Percentiles rank a stretch among this genome's conserved stretches.
Evolutionary conservation across 2,113 vertebrate species (phyloP).

Genomic region (Shinisaurus crocodilurus): DNA sequence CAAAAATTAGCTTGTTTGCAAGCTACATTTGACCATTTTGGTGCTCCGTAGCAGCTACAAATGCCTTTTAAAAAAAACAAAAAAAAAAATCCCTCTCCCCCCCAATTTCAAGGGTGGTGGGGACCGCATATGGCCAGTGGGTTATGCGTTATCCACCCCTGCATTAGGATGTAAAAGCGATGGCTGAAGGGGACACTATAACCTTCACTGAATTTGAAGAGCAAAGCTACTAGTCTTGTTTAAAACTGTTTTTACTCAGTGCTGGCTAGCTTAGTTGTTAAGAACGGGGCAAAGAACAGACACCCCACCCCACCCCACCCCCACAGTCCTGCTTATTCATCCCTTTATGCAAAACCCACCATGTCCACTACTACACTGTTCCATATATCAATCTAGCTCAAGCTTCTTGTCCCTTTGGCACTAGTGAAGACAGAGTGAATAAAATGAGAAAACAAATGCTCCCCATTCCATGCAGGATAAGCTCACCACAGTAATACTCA

Average conservation of each 20-base stretch:
- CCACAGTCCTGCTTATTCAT: neutral
- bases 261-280: neutral
- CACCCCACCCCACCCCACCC: neutral
- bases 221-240: neutral
- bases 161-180: neutral
- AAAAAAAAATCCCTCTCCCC: too few species aligned
- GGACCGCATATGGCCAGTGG: too few species aligned
- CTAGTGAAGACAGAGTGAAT: neutral
- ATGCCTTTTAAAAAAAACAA: too few species aligned
- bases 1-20: too few species aligned
- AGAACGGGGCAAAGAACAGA: neutral
- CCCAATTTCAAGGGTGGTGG: too few species aligned
- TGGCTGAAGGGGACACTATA: neutral
- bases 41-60: too few species aligned
- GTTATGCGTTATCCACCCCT: too few species aligned
- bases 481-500: constrained; percentile 92
- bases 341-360: neutral
- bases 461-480: neutral
- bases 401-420: neutral
- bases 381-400: neutral
- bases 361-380: neutral
- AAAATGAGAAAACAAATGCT: neutral
- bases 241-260: neutral
- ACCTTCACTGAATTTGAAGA: neutral
- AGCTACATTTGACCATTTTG: too few species aligned